Base-by-base conservation (phyloP, 2,888 invertebrate species). In the Psococerastis gibbosa region DNA sequence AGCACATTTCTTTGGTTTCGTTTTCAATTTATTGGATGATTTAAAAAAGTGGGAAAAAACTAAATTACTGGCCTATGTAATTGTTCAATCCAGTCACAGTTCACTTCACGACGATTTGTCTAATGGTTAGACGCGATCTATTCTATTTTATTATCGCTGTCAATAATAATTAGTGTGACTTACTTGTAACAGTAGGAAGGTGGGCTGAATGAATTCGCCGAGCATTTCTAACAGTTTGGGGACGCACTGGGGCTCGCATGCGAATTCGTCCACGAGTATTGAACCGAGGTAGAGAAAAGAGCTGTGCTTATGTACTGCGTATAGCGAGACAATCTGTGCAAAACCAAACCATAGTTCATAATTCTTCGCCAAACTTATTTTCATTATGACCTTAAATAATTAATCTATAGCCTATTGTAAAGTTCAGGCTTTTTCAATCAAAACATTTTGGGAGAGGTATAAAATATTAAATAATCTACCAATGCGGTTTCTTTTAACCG, bases 251-350 rank as follows among this genome's bases (percentile, higher is more conserved):
- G 68, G 57, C 52, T 75, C 72, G 3, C 69, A 63, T 6, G 82
- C 88, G 57, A 84, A 89, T 59, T 88, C 89, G 59, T 92, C 91
- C 8, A 91, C 89, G 46, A 94, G 64, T 52, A 92, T 82, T 50
- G 84, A 84, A 34, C 84, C 80, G 47, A 92, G 70, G 58, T 92
- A 94, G 2, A 98, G 71, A 55, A 88, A 84, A 61, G 88, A 91
- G 50, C 88, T 88, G 63, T 88, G 88, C 57, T 84, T 78, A 59
- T 84, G 78, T 13, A 64, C 54, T 43, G 71, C 64, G 60, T 92
- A 92, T 38, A 87, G 65, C 16, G 67, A 61, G 23, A 77, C 70
- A 52, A 89, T 75, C 73, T 75, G 57, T 15, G 57, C 57, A 23
- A 44, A 35, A 45, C 31, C 22, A 33, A 5, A 35, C 23, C 11